phyloP scores from a whole-genome alignment of 2,113 vertebrate genomes.

The Narcine bancroftii region DNA sequence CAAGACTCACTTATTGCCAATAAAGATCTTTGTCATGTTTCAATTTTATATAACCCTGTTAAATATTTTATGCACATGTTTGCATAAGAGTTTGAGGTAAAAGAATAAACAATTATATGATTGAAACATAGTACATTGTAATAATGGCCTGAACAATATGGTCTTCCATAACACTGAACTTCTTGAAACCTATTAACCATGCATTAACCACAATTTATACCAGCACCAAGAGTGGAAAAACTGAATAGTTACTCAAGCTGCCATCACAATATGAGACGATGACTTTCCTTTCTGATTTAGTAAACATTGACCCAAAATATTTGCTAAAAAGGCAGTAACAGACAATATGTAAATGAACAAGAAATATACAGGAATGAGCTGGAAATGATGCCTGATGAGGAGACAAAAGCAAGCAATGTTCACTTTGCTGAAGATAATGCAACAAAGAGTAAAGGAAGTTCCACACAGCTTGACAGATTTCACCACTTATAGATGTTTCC shows the following conservation, averaged over 20 bases:
- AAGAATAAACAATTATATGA: no score
- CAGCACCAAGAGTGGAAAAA: neutral
- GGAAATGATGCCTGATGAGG: neutral
- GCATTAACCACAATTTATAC: neutral
- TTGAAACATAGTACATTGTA: no score
- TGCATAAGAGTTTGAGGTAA: no score
- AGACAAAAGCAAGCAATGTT: neutral
- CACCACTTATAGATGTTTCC: neutral
- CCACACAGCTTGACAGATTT: neutral
- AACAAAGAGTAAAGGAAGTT: neutral
- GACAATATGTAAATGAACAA: neutral
- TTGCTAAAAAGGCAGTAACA: neutral
- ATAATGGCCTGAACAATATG: no score
- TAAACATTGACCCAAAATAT: neutral
- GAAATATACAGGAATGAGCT: neutral
- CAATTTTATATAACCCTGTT: no score
- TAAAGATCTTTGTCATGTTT: no score
- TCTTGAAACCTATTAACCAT: no score
- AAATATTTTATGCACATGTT: no score
- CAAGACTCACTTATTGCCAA: no score
- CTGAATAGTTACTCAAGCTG: neutral
- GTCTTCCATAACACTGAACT: no score
- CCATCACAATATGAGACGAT: neutral
- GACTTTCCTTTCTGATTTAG: neutral
- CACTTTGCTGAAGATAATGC: neutral